A percentile compares a stretch with the other conserved stretches of the same genome.
These are phyloP conservation scores for Boloria selene DNA, from an alignment of 2,888 invertebrate species.

Conservation along the genomic window DNA sequence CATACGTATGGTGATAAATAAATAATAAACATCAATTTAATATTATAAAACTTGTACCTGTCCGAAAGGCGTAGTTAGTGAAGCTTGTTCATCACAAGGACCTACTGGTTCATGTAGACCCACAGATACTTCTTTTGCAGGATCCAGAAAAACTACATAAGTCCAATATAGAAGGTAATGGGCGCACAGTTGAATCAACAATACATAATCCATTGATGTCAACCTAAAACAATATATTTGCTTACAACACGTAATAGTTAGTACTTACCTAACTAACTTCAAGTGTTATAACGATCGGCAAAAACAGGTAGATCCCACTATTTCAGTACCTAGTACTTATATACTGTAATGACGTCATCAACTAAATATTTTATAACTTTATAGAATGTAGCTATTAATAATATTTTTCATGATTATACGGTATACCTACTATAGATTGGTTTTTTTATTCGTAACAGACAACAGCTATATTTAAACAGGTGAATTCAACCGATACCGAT, in stretches of 20 bases:
- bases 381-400: no score
- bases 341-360: background rate
- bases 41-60: conserved; percentile 68
- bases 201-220: conserved; percentile 51
- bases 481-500: no score
- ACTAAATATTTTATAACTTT: no score
- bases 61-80: conserved; percentile 85
- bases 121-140: conserved; percentile 85
- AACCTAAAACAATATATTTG: conserved; percentile 49
- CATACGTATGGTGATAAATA: background rate
- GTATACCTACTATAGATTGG: no score
- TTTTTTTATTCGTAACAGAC: no score
- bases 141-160: conserved; percentile 85
- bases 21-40: background rate
- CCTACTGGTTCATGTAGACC: conserved; percentile 90
- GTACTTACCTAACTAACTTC: no score
- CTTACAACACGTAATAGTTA: background rate
- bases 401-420: no score
- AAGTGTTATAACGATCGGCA: no score
- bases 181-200: conserved; percentile 76
- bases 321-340: no score
- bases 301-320: no score
- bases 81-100: conserved; percentile 84
- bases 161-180: conserved; percentile 85
- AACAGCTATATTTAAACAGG: no score